Conservation (phyloP, 2,888 invertebrate species). For the Cremastobaeus sp. region DNA sequence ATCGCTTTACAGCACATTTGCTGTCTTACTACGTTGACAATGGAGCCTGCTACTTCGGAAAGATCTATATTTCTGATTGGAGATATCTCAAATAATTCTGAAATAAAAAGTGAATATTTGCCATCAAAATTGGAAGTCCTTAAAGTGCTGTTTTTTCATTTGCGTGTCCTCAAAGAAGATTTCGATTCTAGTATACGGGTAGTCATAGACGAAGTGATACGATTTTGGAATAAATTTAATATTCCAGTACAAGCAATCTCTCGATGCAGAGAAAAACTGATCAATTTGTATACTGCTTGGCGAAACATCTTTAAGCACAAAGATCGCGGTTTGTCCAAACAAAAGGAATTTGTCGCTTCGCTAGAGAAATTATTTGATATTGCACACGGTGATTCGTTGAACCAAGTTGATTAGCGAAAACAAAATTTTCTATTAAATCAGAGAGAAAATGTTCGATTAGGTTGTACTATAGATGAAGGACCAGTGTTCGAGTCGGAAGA, state of each 20-base stretch:
- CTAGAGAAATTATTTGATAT: constrained; percentile 10
- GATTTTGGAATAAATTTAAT: constrained; percentile 5
- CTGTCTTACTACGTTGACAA: no score
- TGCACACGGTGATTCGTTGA: constrained; percentile 47
- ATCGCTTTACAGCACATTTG: no score
- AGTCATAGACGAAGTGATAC: not conserved
- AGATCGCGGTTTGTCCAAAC: no score
- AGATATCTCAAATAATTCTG: constrained; percentile 8
- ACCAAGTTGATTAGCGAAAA: constrained; percentile 25
- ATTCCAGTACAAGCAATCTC: not conserved
- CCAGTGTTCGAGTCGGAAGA: constrained; percentile 12
- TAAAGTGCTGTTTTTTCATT: not conserved
- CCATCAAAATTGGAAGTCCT: constrained; percentile 2
- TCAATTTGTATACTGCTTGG: not conserved
- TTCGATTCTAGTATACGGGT: not conserved
- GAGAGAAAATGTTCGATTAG: constrained; percentile 8
- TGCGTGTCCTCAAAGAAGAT: not conserved
- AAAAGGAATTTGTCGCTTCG: no score
- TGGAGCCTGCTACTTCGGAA: no score
- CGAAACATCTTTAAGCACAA: no score
- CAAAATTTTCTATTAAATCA: constrained; percentile 24
- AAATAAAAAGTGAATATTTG: constrained; percentile 20
- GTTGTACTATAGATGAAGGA: constrained; percentile 10
- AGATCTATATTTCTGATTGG: constrained; percentile 22
- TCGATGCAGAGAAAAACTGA: not conserved